Conservation (phyloP, 2,888 invertebrate genomes). For the Sminthurinus aureus region DNA sequence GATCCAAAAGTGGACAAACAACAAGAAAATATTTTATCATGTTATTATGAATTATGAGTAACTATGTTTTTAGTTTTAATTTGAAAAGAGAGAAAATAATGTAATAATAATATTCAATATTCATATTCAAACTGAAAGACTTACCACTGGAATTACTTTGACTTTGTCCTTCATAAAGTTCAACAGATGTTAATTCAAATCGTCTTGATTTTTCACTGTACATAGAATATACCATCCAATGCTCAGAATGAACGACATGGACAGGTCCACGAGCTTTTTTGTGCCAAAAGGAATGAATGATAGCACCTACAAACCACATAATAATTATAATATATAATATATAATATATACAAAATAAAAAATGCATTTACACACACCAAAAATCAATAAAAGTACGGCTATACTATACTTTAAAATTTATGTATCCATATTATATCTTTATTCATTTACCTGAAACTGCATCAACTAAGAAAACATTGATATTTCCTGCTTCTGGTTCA, state of each 20-base stretch:
- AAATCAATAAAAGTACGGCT: neutral
- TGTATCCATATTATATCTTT: neutral
- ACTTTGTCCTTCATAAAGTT: slow-evolving; percentile 92
- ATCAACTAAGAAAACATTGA: slow-evolving; percentile 88
- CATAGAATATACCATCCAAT: slow-evolving; percentile 94
- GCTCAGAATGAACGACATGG: slow-evolving; percentile 92
- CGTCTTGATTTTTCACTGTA: slow-evolving; percentile 93
- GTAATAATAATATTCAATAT: neutral
- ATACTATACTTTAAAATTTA: neutral
- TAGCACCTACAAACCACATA: slow-evolving; percentile 43
- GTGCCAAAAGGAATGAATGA: slow-evolving; percentile 82
- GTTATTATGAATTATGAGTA: neutral
- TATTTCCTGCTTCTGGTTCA: slow-evolving; percentile 71
- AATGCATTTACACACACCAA: neutral
- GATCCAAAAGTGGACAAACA: too few relatives aligned
- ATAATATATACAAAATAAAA: neutral
- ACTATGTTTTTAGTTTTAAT: neutral
- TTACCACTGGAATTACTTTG: slow-evolving; percentile 77
- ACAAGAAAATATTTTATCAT: slow-evolving; percentile 18
- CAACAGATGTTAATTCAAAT: slow-evolving; percentile 90
- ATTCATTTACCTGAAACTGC: slow-evolving; percentile 78
- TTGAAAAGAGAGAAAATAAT: neutral
- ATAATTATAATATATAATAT: too few relatives aligned
- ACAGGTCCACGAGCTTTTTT: slow-evolving; percentile 84
- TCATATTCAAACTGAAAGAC: neutral